Evolutionary conservation across 2,113 vertebrate species (phyloP).

Genomic region (Alethe diademata): DNA sequence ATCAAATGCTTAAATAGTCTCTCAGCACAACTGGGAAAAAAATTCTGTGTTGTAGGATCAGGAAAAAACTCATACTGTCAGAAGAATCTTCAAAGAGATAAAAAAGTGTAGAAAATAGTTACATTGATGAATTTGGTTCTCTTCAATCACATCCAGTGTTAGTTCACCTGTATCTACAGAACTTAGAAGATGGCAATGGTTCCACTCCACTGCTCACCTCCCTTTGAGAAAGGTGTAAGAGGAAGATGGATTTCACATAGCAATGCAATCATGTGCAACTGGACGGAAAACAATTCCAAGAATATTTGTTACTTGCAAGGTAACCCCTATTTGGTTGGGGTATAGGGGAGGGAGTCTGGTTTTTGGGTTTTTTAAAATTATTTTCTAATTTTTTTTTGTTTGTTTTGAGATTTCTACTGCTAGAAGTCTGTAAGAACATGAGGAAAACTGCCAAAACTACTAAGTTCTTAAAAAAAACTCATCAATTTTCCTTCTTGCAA

Average conservation of each 20-base stretch:
- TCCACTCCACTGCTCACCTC: background rate
- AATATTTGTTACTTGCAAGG: background rate
- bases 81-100: background rate
- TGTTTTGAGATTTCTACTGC: background rate
- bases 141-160: background rate
- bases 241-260: background rate
- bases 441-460: background rate
- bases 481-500: background rate
- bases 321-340: background rate
- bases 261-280: background rate
- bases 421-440: background rate
- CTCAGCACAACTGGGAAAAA: background rate
- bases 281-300: background rate
- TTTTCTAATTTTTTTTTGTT: background rate
- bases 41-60: background rate
- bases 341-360: rapidly evolving
- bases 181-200: background rate
- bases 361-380: rapidly evolving
- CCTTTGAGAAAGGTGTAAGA: background rate
- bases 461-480: background rate
- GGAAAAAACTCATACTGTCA: background rate
- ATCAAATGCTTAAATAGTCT: background rate
- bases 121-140: background rate
- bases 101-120: background rate
- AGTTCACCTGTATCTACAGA: background rate